Percentiles rank a stretch among this genome's conserved stretches.
phyloP scores from a whole-genome alignment of 2,888 invertebrate species.

The Synanthedon myopaeformis region DNA sequence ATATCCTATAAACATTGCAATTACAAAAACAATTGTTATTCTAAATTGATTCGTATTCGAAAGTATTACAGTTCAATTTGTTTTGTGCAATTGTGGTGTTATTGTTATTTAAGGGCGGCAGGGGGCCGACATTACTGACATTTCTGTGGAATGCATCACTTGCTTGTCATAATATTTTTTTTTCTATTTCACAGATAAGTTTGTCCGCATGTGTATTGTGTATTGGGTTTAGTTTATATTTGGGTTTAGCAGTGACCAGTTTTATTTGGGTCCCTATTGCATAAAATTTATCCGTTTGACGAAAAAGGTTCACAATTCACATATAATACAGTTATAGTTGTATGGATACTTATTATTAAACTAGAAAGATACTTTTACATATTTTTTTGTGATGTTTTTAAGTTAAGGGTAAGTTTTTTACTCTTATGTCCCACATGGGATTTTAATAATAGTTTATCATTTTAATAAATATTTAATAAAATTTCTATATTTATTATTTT shows the following conservation, averaged over 20 bases:
- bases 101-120: constrained; percentile 19
- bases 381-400: no score
- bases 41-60: no score
- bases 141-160: constrained; percentile 22
- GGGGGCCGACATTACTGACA: constrained; percentile 52
- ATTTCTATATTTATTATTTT: no score
- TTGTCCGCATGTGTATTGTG: constrained; percentile 42
- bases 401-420: no score
- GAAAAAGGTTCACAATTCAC: neutral
- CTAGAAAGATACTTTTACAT: no score
- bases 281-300: neutral
- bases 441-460: no score
- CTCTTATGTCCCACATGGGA: no score
- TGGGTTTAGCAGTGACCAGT: constrained; percentile 28
- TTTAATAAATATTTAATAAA: no score
- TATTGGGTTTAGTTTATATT: constrained; percentile 29
- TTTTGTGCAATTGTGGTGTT: neutral
- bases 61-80: neutral
- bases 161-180: constrained; percentile 55
- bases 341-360: no score
- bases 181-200: constrained; percentile 32
- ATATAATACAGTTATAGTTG: no score
- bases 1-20: no score
- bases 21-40: no score
- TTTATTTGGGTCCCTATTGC: neutral